Conservation (phyloP, 2,797 vertebrate genomes). For the Prionace glauca region DNA sequence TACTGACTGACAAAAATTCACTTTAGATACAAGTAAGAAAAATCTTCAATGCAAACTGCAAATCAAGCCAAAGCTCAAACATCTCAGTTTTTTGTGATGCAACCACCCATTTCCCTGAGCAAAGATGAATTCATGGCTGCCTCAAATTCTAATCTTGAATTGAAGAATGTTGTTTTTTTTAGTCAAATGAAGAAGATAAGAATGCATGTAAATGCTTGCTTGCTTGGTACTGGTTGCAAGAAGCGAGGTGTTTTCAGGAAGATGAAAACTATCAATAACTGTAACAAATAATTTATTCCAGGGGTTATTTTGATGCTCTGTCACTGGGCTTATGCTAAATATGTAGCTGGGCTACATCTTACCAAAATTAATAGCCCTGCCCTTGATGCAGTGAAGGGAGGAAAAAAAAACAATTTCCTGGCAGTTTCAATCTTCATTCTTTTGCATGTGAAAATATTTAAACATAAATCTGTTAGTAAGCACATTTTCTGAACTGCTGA, state of each 20-base stretch:
- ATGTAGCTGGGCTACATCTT: neutral
- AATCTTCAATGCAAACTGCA: neutral
- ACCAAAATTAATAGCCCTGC: constrained; percentile 11
- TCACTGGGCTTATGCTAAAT: neutral
- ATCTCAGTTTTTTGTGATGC: neutral
- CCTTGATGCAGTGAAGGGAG: neutral
- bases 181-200: neutral
- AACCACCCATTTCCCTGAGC: neutral
- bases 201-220: neutral
- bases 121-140: neutral
- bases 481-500: neutral
- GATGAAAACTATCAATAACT: neutral
- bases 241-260: neutral
- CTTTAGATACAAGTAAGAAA: neutral
- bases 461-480: neutral
- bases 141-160: neutral
- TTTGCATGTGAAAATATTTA: neutral
- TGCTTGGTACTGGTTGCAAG: neutral
- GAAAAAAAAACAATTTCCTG: neutral
- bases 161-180: neutral
- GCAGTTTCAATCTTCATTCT: neutral
- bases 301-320: neutral
- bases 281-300: neutral
- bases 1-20: neutral
- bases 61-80: neutral